Base-by-base conservation (phyloP, 2,888 invertebrate genomes). In the Lacanobia wlatinum region DNA sequence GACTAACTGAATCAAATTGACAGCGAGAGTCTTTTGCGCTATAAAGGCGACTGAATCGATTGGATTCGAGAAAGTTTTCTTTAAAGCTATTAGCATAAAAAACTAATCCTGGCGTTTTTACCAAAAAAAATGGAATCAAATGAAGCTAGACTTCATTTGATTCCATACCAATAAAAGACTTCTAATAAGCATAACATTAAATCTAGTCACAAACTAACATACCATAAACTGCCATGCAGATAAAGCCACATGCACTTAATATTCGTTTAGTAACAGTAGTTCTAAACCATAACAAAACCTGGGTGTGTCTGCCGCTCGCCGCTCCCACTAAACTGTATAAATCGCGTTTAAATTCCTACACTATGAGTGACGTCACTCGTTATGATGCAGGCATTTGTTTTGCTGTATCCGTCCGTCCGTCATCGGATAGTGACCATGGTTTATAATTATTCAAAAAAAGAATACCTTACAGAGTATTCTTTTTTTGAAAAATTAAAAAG, bases 331-430 rank as follows among this genome's bases (percentile, higher is more conserved):
- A 84, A 82, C 87, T 73, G 82, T 88, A 88, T 85, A 88, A 92
- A 92, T 91, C 89, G 90, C 80, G 87, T 87, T 90, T 90, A 89
- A 89, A 90, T 90, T 88, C 88, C 87, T 58, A 82, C 81, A 79
- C 76, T 87, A 87, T 89, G 86, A 73, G 88, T 89, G 83, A 73
- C 90, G 89, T 92, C 90, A 90, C 88, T 91, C 85, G 88, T 89
- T 90, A 90, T 90, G 89, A 91, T 92, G 92, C 92, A 91, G 88
- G 88, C 90, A 92, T 92, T 92, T 91, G 91, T 90, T 90, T 85
- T 87, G 80, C 86, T 85, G 87, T 88, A 91, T 91, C 88, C 88
- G 87, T 74, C 75, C 85, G 84, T 88, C 87, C 87, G 78, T 89
- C 89, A 89, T 87, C 74, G 55, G 65, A 59, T 85, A 40, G 88